phyloP scores from a whole-genome alignment of 2,888 invertebrate genomes.

The Trichogramma dendrolimi region DNA sequence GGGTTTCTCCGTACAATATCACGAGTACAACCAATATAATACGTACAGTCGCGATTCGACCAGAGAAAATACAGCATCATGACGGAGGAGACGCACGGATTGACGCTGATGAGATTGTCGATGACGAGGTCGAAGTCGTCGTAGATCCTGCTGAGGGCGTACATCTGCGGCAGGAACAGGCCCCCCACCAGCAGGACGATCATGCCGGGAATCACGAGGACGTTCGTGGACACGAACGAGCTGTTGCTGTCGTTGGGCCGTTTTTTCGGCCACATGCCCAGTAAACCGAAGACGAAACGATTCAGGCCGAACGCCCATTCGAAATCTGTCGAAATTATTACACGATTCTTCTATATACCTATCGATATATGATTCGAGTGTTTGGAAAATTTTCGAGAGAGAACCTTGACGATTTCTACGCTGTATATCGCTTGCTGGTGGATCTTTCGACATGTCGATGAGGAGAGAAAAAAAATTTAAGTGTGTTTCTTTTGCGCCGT shows the following conservation, averaged over 20 bases:
- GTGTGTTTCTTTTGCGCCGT: too few relatives aligned
- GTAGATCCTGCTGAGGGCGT: not conserved
- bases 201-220: not conserved
- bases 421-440: too few relatives aligned
- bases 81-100: not conserved
- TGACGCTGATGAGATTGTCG: not conserved
- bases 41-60: not conserved
- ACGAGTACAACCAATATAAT: too few relatives aligned
- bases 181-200: not conserved
- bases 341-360: too few relatives aligned
- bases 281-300: not conserved
- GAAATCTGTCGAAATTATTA: not conserved
- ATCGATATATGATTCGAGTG: too few relatives aligned
- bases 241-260: not conserved
- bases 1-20: too few relatives aligned
- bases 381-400: too few relatives aligned
- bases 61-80: not conserved
- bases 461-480: too few relatives aligned
- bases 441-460: too few relatives aligned
- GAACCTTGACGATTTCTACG: too few relatives aligned
- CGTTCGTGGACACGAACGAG: not conserved
- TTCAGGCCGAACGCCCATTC: not conserved
- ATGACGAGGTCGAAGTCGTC: not conserved
- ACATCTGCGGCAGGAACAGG: not conserved
- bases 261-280: not conserved